Conservation (phyloP, 2,113 vertebrate species). For the Nestor notabilis region DNA sequence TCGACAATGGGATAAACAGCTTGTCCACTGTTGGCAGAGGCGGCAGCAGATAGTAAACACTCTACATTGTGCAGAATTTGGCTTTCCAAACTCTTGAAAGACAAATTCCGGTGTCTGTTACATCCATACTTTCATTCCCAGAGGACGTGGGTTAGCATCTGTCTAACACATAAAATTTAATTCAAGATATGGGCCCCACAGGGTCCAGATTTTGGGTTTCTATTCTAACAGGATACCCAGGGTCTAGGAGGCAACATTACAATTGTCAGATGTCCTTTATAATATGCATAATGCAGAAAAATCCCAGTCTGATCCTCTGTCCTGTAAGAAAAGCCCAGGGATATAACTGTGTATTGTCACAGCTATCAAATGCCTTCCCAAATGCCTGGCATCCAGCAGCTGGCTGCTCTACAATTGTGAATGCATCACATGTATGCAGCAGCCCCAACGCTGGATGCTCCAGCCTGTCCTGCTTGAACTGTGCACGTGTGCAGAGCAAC, state of each 20-base stretch:
- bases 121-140: neutral
- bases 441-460: neutral
- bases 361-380: neutral
- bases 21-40: slow-evolving; percentile 36
- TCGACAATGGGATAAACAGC: neutral
- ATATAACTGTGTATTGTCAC: neutral
- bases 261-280: neutral
- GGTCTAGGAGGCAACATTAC: neutral
- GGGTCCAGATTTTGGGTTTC: neutral
- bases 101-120: slow-evolving; percentile 1
- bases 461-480: neutral
- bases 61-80: slow-evolving; percentile 12
- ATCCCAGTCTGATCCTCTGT: neutral
- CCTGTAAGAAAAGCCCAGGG: slow-evolving; percentile 15
- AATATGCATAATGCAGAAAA: neutral
- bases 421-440: neutral
- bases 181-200: neutral
- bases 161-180: neutral
- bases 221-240: neutral
- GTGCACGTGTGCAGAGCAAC: neutral
- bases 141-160: neutral
- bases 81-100: slow-evolving; percentile 34
- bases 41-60: slow-evolving; percentile 9
- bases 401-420: slow-evolving; percentile 9
- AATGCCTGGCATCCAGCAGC: neutral